Evolutionary conservation across 1,140 invertebrate species (phyloP), one percentile per base, ranked within the genome.

Genomic region (Cotesia glomerata): DNA sequence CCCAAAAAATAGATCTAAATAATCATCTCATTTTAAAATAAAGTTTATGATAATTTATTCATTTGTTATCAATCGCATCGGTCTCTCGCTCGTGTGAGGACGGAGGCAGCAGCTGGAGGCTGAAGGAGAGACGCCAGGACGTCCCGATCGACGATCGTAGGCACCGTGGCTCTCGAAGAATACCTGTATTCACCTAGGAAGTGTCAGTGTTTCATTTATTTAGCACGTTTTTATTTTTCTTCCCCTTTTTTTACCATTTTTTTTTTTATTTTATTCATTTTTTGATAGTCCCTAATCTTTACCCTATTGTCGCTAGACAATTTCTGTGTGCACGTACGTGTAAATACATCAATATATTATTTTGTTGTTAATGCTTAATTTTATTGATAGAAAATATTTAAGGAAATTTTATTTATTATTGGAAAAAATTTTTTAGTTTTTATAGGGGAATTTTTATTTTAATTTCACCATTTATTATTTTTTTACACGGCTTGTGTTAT

Each of bases 101-200:
- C 80, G 78, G 77, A 77, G 78, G 77, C 77, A 76, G 76, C 75
- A 76, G 79, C 79, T 77, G 79, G 76, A 81, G 76, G 79, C 80
- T 81, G 79, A 76, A 77, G 78, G 77, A 79, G 74, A 74, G 74
- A 73, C 66, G 66, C 71, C 71, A 76, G 73, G 73, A 72, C 69
- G 71, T 78, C 75, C 75, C 74, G 77, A 80, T 79, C 76, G 77
- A 74, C 75, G 75, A 75, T 81, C 75, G 75, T 74, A 74, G 74
- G 62, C 69, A 72, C 70, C 74, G 74, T 77, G 78, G 77, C 75
- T 76, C 77, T 77, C 72, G 71, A 75, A 49, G 72, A 73, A 72
- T 45, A 84, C 82, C 83, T 85, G 79, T 77, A 79, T 82, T 77
- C 61, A 74, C 67, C 63, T 69, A 72, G 74, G 59, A 70, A 72